Evolutionary conservation across 2,797 vertebrate species (phyloP), one percentile per base, ranked within the genome.

Genomic region (Xenops minutus): DNA sequence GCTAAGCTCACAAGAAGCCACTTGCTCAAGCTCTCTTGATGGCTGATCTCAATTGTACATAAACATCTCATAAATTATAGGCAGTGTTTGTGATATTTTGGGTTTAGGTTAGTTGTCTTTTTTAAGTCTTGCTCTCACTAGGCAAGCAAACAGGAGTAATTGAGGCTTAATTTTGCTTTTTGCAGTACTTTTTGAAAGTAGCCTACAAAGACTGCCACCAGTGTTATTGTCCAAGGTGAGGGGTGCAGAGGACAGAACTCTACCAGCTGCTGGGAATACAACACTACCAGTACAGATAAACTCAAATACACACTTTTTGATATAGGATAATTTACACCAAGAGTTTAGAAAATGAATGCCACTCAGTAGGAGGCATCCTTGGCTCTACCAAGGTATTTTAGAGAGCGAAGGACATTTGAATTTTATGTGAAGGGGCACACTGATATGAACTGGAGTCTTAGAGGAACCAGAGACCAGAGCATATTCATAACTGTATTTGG

Each of bases 1-100:
- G 92, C 89, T 97, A 96, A 96, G 96, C 96, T 97, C 89, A 94
- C 94, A 96, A 96, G 71, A 96, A 96, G 87, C 95, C 95, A 93
- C 94, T 93, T 96, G 81, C 63, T 96, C 59, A 83, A 93, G 85
- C 82, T 76, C 84, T 96, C 84, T 91, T 2, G 5, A 95, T 59
- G 71, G 93, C 82, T 96, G 85, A 83, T 93, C 94, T 92, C 74
- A 92, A 82, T 89, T 96, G 95, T 83, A 89, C 88, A 96, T 48
- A 94, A 94, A 81, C 64, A 91, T 89, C 85, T 89, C 85, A 67
- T 54, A 95, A 91, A 92, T 84, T 96, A 81, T 41, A 96, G 90
- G 78, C 79, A 93, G 69, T 43, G 56, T 44, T 92, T 49, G 66
- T 71, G 83, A 37, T 43, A 77, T 93, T 80, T 82, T 94, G 59